phyloP scores from a whole-genome alignment of 1,140 invertebrate genomes.

The Rhysida immarginata region DNA sequence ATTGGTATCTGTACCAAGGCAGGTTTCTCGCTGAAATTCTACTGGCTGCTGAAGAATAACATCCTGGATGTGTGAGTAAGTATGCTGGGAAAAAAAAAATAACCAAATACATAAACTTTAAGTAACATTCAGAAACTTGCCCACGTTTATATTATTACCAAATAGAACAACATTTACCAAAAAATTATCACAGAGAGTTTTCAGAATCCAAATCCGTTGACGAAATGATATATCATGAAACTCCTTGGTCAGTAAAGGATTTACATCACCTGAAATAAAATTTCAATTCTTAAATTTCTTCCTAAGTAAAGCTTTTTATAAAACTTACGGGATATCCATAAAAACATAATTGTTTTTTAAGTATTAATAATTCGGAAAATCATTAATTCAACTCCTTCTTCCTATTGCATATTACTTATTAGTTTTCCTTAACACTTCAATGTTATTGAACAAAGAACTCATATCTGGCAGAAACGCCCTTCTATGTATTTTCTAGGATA shows the following conservation, averaged over 20 bases:
- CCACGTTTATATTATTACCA: neutral
- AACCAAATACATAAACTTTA: neutral
- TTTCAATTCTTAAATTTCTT: too few relatives aligned
- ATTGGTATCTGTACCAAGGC: conserved; percentile 37
- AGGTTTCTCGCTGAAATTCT: conserved; percentile 26
- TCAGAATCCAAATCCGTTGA: conserved; percentile 41
- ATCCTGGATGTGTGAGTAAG: conserved; percentile 30
- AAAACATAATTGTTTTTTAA: too few relatives aligned
- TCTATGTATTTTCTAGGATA: too few relatives aligned
- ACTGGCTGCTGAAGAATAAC: conserved; percentile 27
- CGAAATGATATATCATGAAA: conserved; percentile 41
- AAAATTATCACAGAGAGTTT: conserved; percentile 41
- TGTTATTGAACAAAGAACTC: too few relatives aligned
- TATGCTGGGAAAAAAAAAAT: conserved; percentile 23
- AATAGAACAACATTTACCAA: conserved; percentile 29
- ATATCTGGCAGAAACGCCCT: too few relatives aligned
- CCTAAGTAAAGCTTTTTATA: too few relatives aligned
- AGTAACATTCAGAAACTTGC: neutral
- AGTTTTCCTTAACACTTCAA: too few relatives aligned
- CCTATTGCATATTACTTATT: too few relatives aligned
- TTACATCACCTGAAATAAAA: conserved; percentile 22
- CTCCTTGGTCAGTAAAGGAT: conserved; percentile 33
- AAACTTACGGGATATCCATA: too few relatives aligned
- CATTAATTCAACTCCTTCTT: too few relatives aligned
- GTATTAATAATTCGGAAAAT: too few relatives aligned